Evolutionary conservation across 1,140 invertebrate species (phyloP).

Genomic region (Radopholus similis): DNA sequence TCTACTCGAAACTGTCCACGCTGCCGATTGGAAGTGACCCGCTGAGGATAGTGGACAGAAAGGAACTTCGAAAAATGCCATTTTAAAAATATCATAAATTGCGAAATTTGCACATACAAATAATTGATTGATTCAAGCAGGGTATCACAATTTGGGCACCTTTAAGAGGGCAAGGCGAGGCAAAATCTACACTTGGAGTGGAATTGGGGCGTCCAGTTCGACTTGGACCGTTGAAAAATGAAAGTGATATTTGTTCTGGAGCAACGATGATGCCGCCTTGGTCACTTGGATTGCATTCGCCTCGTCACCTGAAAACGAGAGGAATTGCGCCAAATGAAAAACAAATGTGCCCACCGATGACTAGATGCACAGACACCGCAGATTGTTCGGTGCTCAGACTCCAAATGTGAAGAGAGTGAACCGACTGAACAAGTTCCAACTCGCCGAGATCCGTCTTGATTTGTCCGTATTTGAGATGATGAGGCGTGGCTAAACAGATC

Average conservation of each 20-base stretch:
- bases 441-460: not conserved
- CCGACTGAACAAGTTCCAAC: slow-evolving; percentile 80
- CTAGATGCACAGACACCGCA: slow-evolving; percentile 44
- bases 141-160: too few species aligned
- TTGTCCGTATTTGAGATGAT: not conserved
- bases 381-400: slow-evolving; percentile 85
- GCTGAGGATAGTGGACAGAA: not conserved
- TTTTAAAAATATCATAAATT: too few species aligned
- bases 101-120: too few species aligned
- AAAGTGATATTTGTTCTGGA: slow-evolving; percentile 14
- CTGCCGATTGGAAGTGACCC: not conserved
- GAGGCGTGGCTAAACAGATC: slow-evolving; percentile 8
- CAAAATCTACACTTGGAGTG: not conserved
- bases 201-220: not conserved
- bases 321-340: slow-evolving; percentile 9
- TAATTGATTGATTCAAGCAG: too few species aligned
- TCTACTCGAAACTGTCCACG: not conserved
- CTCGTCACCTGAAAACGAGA: slow-evolving; percentile 12
- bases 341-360: slow-evolving; percentile 11
- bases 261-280: not conserved
- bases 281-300: slow-evolving; percentile 7
- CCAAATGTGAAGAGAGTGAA: slow-evolving; percentile 95
- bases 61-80: too few species aligned
- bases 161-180: not conserved
- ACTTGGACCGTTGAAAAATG: slow-evolving; percentile 13